phyloP scores from a whole-genome alignment of 2,113 vertebrate species.

The Spilogale gracilis region DNA sequence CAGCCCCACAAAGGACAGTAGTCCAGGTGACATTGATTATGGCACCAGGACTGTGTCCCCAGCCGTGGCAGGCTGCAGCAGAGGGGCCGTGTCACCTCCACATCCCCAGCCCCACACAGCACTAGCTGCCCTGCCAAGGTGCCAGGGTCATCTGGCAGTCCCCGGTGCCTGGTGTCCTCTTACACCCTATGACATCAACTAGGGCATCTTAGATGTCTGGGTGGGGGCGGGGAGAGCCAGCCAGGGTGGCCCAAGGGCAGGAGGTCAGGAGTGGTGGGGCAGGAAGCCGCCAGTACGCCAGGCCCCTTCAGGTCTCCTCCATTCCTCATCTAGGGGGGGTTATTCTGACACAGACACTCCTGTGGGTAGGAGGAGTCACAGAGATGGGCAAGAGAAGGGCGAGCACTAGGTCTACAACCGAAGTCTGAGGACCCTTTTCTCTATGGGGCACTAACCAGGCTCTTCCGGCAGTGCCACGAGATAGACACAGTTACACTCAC shows the following conservation, averaged over 20 bases:
- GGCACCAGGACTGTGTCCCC: neutral
- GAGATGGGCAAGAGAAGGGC: neutral
- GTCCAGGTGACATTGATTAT: neutral
- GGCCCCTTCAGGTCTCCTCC: too few species aligned
- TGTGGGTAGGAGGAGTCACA: neutral
- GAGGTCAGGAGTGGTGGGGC: neutral
- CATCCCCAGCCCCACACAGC: neutral
- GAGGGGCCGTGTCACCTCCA: neutral
- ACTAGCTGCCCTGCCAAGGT: neutral
- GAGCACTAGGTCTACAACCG: neutral
- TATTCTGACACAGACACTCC: neutral
- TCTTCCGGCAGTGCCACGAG: neutral
- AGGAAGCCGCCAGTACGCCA: neutral
- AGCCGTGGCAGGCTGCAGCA: neutral
- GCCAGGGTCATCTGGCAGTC: neutral
- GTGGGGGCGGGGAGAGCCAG: neutral
- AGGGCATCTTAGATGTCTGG: neutral
- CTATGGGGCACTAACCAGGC: too few species aligned
- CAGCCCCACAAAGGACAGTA: neutral
- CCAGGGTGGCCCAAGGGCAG: neutral
- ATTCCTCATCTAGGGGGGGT: neutral
- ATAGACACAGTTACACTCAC: neutral
- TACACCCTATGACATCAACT: neutral
- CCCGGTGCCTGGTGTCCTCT: neutral
- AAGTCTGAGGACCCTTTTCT: neutral